Percentiles rank a stretch among this genome's conserved stretches.
phyloP scores from a whole-genome alignment of 2,888 invertebrate species.

The Lasius fuliginosus region DNA sequence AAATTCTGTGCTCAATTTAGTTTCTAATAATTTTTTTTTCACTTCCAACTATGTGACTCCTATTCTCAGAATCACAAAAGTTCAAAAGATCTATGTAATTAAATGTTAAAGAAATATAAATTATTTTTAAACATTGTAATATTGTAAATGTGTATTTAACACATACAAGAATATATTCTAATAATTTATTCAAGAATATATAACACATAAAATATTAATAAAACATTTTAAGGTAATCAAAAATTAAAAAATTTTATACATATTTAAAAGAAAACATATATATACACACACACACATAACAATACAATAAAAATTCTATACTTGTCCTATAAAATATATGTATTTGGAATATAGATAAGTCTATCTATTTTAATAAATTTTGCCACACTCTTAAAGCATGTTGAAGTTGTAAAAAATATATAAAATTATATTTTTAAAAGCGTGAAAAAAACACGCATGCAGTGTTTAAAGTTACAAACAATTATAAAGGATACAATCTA shows the following conservation, averaged over 20 bases:
- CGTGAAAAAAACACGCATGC: no score
- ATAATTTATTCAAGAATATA: slow-evolving; percentile 32
- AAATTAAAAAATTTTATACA: slow-evolving; percentile 16
- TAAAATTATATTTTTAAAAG: no score
- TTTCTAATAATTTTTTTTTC: slow-evolving; percentile 89
- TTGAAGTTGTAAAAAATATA: neutral
- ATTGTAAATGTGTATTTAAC: neutral
- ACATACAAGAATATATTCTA: slow-evolving; percentile 89
- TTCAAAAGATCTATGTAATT: slow-evolving; percentile 89
- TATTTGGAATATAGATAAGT: no score
- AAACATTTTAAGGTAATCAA: slow-evolving; percentile 40
- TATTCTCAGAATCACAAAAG: slow-evolving; percentile 90
- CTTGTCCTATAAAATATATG: no score
- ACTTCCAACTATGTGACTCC: slow-evolving; percentile 88
- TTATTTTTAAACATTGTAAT: neutral
- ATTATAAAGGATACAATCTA: slow-evolving; percentile 93
- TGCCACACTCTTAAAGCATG: no score
- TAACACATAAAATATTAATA: slow-evolving; percentile 36
- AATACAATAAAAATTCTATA: neutral
- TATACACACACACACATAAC: no score
- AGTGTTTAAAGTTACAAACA: neutral
- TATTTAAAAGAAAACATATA: neutral
- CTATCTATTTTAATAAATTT: no score
- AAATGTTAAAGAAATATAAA: slow-evolving; percentile 75
- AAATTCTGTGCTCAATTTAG: slow-evolving; percentile 89